A percentile compares a stretch with the other conserved stretches of the same genome.
Conservation (phyloP, 1,140 invertebrate genomes). For the Orussus abietinus region DNA sequence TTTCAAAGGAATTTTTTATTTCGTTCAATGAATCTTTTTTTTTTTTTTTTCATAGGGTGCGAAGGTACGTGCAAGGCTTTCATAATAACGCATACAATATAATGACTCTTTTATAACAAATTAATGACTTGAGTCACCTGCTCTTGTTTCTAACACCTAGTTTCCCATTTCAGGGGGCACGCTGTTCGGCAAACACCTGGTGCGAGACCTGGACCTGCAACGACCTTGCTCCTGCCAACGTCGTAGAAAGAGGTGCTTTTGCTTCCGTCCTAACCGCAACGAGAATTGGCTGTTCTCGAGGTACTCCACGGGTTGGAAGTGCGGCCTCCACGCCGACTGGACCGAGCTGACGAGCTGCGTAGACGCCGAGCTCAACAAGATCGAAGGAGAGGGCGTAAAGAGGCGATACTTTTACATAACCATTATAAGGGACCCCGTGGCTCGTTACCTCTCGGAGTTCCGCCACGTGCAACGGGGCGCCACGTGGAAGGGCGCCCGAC, state of each 20-base stretch:
- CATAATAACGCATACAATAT: too few species aligned
- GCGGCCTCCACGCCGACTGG: conserved; percentile 97
- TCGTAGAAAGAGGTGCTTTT: conserved; percentile 84
- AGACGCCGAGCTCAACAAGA: conserved; percentile 79
- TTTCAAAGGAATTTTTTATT: too few species aligned
- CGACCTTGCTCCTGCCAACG: conserved; percentile 84
- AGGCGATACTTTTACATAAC: conserved; percentile 95
- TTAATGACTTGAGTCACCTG: too few species aligned
- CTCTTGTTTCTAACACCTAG: too few species aligned
- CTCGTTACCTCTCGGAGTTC: conserved; percentile 89
- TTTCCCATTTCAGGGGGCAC: conserved; percentile 73
- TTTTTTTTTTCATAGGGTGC: too few species aligned
- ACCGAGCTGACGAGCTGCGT: conserved; percentile 92
- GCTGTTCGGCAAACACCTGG: conserved; percentile 92
- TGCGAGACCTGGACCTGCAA: conserved; percentile 87
- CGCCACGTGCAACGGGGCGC: conserved; percentile 94
- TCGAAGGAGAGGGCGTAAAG: conserved; percentile 75
- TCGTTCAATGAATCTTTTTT: too few species aligned
- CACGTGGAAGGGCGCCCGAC: conserved; percentile 89
- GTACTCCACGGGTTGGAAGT: conserved; percentile 98
- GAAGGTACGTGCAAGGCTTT: too few species aligned
- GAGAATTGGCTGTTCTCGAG: conserved; percentile 97
- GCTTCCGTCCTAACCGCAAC: conserved; percentile 83
- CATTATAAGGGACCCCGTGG: conserved; percentile 86
- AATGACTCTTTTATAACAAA: too few species aligned